Evolutionary conservation across 2,888 invertebrate species (phyloP), one percentile per base, ranked within the genome.

Genomic region (Opisthograptis luteolata): DNA sequence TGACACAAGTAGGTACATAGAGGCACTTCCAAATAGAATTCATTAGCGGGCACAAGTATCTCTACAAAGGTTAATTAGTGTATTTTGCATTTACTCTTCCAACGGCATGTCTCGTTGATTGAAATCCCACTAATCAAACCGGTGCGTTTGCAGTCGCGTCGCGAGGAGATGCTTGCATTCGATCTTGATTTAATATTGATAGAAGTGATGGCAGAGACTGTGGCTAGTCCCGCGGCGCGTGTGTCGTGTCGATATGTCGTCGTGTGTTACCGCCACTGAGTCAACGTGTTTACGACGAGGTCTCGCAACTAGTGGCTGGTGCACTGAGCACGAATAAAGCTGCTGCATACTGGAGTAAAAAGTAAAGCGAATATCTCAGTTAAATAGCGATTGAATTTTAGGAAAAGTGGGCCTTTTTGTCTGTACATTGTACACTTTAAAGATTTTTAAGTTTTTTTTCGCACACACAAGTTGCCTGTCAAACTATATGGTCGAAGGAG

Each of bases 101-200:
- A 25, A n/a, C 10, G 10, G 14, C 6, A 15, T 58, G 64, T 68
- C 46, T 49, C 66, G 64, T 70, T 77, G 76, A 82, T 81, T 71
- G 73, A 73, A 75, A 67, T 61, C 61, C 64, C 69, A 62, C 68
- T 75, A 76, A 80, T 79, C 74, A 71, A 80, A 73, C 73, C 66
- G 66, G 68, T 70, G 68, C 62, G 76, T 78, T 76, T 78, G 70
- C 73, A 62, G 68, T 72, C 69, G 68, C 65, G 63, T 27, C 20
- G 9, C 30, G 58, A 64, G 58, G 58, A 65, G 66, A 69, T 74
- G 68, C 76, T 79, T 77, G 70, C 68, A 65, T 68, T 70, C 69
- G 69, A 36, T 35, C 58, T 66, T 58, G 68, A 79, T 85, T 81
- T 79, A 87, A 82, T 85, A 87, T 87, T 85, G 82, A 87, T 84